These are phyloP conservation scores for Rhinichthys klamathensis DNA, from an alignment of 2,113 vertebrate genomes.

Conservation along the genomic window DNA sequence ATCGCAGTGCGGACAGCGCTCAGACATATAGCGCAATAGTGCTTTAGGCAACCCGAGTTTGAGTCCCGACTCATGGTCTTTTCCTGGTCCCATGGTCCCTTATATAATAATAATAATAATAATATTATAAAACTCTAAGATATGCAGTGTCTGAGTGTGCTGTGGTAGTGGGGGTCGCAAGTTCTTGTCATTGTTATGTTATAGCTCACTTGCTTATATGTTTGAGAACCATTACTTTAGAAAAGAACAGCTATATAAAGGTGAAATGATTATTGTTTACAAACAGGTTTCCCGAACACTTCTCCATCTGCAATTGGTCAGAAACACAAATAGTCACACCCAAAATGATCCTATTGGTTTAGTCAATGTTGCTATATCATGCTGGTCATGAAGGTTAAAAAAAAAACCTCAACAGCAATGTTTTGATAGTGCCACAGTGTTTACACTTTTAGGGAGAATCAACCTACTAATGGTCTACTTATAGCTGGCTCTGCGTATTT, in stretches of 20 bases:
- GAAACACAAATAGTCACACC: neutral
- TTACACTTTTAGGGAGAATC: neutral
- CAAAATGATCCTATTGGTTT: neutral
- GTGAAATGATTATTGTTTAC: neutral
- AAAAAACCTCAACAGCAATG: neutral
- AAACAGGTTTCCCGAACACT: neutral
- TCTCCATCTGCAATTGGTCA: neutral
- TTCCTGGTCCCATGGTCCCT: no score
- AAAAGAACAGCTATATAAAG: neutral
- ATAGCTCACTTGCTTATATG: neutral
- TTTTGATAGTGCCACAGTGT: slow-evolving; percentile 11
- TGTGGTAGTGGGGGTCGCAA: neutral
- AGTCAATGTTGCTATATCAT: neutral
- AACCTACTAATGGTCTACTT: slow-evolving; percentile 15
- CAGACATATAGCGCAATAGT: no score
- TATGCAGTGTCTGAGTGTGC: no score
- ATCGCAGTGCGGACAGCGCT: no score
- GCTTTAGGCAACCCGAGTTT: no score
- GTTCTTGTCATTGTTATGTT: neutral
- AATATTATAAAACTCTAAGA: no score
- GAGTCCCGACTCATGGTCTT: no score
- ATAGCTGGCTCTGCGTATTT: neutral
- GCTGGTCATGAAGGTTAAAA: neutral
- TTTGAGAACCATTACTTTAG: neutral
- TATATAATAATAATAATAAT: no score